Percentiles rank a stretch among this genome's conserved stretches.
Evolutionary conservation across 2,888 invertebrate genomes (phyloP).

Genomic region (Melanostoma mellinum): DNA sequence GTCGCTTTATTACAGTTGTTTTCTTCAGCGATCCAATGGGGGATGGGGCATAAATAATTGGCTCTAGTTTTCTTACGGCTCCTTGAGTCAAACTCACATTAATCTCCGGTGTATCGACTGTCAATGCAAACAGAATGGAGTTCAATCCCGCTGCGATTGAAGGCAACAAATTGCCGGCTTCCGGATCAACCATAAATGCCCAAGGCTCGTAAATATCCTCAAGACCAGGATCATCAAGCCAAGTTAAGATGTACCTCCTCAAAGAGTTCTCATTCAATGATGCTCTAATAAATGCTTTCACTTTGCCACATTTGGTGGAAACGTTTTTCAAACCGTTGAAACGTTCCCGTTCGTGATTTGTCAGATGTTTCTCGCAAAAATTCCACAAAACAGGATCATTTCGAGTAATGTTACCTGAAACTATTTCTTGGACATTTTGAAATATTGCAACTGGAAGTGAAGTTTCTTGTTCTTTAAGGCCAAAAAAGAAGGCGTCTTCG

Average conservation of each 20-base stretch:
- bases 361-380: conserved; percentile 90
- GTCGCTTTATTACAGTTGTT: conserved; percentile 76
- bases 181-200: conserved; percentile 91
- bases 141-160: conserved; percentile 94
- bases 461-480: conserved; percentile 86
- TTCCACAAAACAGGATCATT: conserved; percentile 88
- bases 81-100: conserved; percentile 83
- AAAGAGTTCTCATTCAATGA: conserved; percentile 95
- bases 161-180: conserved; percentile 90
- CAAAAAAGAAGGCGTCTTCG: conserved; percentile 91
- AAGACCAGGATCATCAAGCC: conserved; percentile 86
- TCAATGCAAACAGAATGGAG: conserved; percentile 95
- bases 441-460: conserved; percentile 78
- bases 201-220: conserved; percentile 92
- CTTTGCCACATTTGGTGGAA: conserved; percentile 85
- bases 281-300: conserved; percentile 93
- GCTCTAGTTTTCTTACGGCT: conserved; percentile 83
- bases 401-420: conserved; percentile 83
- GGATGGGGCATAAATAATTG: conserved; percentile 87
- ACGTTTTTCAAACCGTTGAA: conserved; percentile 88
- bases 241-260: conserved; percentile 90
- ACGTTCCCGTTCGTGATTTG: conserved; percentile 93
- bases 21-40: conserved; percentile 83
- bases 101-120: conserved; percentile 92
- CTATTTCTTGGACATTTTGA: conserved; percentile 89